Evolutionary conservation across 2,113 vertebrate genomes (phyloP).

Genomic region (Cercocebus atys): DNA sequence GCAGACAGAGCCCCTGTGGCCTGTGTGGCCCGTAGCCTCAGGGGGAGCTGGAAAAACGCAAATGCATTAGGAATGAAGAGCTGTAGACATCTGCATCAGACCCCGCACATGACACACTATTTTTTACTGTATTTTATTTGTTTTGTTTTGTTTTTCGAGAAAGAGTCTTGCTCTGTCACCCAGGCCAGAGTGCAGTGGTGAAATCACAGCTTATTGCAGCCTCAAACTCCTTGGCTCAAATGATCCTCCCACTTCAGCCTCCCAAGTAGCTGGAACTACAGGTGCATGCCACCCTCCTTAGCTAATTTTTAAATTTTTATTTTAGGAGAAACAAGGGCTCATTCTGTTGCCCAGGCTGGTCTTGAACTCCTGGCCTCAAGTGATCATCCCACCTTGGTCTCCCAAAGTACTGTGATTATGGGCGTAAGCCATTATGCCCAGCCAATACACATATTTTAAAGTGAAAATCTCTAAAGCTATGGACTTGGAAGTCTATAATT

Average conservation of each 20-base stretch:
- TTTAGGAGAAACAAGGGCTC: too few species aligned
- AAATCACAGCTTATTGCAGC: not conserved
- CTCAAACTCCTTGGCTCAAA: not conserved
- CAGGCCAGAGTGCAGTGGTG: not conserved
- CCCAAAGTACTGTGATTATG: not conserved
- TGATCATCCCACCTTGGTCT: not conserved
- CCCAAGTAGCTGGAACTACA: too few species aligned
- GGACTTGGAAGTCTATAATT: not conserved
- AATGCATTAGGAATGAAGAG: not conserved
- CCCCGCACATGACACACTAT: not conserved
- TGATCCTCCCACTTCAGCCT: too few species aligned
- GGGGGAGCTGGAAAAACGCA: constrained; percentile 84
- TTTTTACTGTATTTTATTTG: not conserved
- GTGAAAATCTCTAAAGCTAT: not conserved
- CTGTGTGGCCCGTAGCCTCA: constrained; percentile 89
- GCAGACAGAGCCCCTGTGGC: constrained; percentile 89
- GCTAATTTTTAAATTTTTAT: too few species aligned
- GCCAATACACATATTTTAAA: not conserved
- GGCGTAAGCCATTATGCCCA: not conserved
- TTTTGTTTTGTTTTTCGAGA: not conserved
- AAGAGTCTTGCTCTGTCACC: not conserved
- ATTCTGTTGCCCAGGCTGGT: too few species aligned
- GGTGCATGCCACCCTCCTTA: too few species aligned
- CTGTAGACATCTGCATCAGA: too few species aligned
- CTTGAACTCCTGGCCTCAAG: too few species aligned